Conservation (phyloP, 2,888 invertebrate species). For the Caenorhabditis wallacei region DNA sequence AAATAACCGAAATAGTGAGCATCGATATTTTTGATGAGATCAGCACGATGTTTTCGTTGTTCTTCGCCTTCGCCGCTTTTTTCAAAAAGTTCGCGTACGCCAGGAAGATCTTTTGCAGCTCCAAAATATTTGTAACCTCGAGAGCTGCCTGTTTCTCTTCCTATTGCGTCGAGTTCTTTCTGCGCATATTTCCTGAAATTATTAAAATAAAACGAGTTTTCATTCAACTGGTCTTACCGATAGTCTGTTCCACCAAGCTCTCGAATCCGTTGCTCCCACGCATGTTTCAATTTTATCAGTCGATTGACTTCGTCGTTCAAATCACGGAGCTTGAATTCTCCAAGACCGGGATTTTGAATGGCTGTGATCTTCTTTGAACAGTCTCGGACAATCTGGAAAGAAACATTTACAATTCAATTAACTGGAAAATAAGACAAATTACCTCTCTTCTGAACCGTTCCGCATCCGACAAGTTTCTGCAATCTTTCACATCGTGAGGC, state of each 20-base stretch:
- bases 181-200: slow-evolving; percentile 82
- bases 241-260: slow-evolving; percentile 95
- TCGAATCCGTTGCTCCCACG: slow-evolving; percentile 97
- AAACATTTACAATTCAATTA: too few relatives aligned
- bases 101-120: slow-evolving; percentile 89
- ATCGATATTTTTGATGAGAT: slow-evolving; percentile 98
- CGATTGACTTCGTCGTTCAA: slow-evolving; percentile 99
- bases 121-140: slow-evolving; percentile 92
- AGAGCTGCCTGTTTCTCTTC: slow-evolving; percentile 97
- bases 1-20: slow-evolving; percentile 96
- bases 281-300: slow-evolving; percentile 89
- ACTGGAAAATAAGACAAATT: neutral
- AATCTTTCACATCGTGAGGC: slow-evolving; percentile 90
- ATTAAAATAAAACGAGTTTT: slow-evolving; percentile 24
- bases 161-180: slow-evolving; percentile 91
- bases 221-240: slow-evolving; percentile 61
- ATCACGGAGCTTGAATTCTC: slow-evolving; percentile 97
- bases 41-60: slow-evolving; percentile 93
- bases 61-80: slow-evolving; percentile 85
- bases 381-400: slow-evolving; percentile 92
- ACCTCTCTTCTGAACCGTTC: slow-evolving; percentile 92
- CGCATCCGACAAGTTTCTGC: slow-evolving; percentile 92
- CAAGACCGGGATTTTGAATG: slow-evolving; percentile 95
- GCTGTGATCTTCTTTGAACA: slow-evolving; percentile 98
- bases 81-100: slow-evolving; percentile 97